Base-by-base conservation (phyloP, 2,888 invertebrate genomes). In the Eupithecia subfuscata region DNA sequence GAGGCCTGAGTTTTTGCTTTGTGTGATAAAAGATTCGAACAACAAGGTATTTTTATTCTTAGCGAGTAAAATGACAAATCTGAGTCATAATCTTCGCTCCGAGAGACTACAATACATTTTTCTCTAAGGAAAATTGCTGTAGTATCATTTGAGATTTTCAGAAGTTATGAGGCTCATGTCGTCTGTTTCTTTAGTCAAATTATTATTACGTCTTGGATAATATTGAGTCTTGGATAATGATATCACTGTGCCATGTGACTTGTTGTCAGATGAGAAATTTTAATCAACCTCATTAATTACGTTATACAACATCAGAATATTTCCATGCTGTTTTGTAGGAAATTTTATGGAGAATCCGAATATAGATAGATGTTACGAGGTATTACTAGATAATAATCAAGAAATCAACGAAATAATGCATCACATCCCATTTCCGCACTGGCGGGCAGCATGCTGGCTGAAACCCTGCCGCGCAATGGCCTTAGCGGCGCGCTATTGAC, bases 91-190 rank as follows among this genome's bases (percentile, higher is more conserved):
- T 81, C 81, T 78, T 75, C 56, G 80, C 72, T 80, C 75, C 78
- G 77, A 52, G 70, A 75, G 76, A 73, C 68, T 78, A 82, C 73
- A 80, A 80, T 82, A 80, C 74, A 80, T 82, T 82, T 84, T 84
- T 83, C 79, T 81, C 80, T 82, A 78, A 84, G 83, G 79, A 82
- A 83, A 67, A 85, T 84, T 81, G 83, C 83, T 79, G 81, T 77
- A 78, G 78, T 83, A 83, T 86, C 82, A 82, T 67, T 67, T 67
- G 65, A 67, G 65, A 67, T 67, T 67, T 52, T 67, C 65, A 5
- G 60, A 67, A 65, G 65, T 65, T 65, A 65, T 65, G 18, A n/a
- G 34, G 22, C 37, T 43, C 43, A 43, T 64, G 34, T 64, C 12
- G n/a, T 37, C 40, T 65, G 65, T 65, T 65, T 65, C 9, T 67